Base-by-base conservation (phyloP, 1,140 invertebrate species). In the Galleria mellonella region DNA sequence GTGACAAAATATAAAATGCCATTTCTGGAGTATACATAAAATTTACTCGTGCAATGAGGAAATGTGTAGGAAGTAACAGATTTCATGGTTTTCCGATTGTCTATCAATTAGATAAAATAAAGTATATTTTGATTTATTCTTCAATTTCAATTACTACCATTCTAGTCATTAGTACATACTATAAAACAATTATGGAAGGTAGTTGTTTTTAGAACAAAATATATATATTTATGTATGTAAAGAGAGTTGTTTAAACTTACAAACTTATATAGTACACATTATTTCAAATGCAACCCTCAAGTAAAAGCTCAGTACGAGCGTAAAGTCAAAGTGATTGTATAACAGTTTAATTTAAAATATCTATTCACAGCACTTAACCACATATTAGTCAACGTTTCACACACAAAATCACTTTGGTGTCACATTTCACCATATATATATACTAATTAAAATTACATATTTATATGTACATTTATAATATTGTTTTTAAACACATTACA, bases 401-500 rank as follows among this genome's bases (percentile, higher is more conserved):
- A 70, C 77, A 81, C 69, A 73, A 69, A 71, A 61, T 71, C 75
- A 77, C 75, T 76, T 66, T 51, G 56, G 72, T 70, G 75, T 72
- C 75, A 71, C 48, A 66, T 61, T 62, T 67, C 66, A 72, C 72
- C 62, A 55, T 56, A 64, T 62, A 52, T 62, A 84, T 84, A 62
- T 72, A 63, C 62, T 61, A 66, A 67, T 68, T 62, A 63, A 68
- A 62, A 59, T 62, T 64, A 72, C 68, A 79, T 77, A 69, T 56
- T 74, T 61, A 70, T 77, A 73, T 79, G 58, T 83, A 81, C 78
- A 81, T 68, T 62, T 67, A 55, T 55, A 51, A 53, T 64, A 68
- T 57, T 47, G 55, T 74, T 64, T 46, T 44, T 38, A 62, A n/a
- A 48, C 62, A 61, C 58, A 61, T 70, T 94, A 95, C 89, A 96